A percentile compares a stretch with the other conserved stretches of the same genome.
Evolutionary conservation across 2,113 vertebrate species (phyloP).

Genomic region (Calyptomena viridis): DNA sequence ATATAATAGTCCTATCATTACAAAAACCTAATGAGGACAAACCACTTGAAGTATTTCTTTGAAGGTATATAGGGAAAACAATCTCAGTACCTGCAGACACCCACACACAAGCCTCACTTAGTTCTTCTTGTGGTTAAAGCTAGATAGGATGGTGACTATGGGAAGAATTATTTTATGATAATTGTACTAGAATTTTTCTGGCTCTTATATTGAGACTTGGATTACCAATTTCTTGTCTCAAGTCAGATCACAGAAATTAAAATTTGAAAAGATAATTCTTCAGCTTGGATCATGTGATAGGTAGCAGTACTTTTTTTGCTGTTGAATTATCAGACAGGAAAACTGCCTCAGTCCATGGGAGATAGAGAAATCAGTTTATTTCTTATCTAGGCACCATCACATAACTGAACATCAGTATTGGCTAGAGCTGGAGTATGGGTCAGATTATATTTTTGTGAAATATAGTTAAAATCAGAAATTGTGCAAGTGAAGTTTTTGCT

Average conservation of each 20-base stretch:
- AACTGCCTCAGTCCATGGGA: neutral
- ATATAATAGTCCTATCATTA: neutral
- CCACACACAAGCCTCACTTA: neutral
- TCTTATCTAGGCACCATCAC: neutral
- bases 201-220: neutral
- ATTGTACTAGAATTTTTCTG: neutral
- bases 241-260: neutral
- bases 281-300: neutral
- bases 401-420: neutral
- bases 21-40: neutral
- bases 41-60: neutral
- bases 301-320: neutral
- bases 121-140: neutral
- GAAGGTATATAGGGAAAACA: neutral
- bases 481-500: neutral
- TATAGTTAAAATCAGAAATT: neutral
- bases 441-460: neutral
- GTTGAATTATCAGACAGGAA: neutral
- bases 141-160: neutral
- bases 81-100: neutral
- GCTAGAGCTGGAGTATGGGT: neutral
- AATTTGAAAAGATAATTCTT: neutral
- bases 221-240: neutral
- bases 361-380: neutral
- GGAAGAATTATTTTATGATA: neutral